Evolutionary conservation across 2,888 invertebrate species (phyloP), one percentile per base, ranked within the genome.

Genomic region (Lepidocyrtoides sp.): DNA sequence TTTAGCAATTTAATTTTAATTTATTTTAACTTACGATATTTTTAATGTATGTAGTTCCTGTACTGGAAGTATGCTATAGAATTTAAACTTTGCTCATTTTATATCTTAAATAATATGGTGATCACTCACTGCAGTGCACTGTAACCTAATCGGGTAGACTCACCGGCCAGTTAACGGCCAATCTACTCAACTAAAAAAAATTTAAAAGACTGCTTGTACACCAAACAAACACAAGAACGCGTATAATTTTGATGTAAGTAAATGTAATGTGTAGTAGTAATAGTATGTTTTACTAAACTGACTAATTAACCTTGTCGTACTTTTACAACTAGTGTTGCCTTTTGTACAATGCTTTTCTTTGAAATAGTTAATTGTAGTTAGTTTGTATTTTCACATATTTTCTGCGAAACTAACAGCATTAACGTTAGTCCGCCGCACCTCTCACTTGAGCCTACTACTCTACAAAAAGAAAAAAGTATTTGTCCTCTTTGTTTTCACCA

Each of bases 121-220:
- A 51, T 51, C 23, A 57, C 23, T 57, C 17, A 4, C 12, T 26
- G n/a, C n/a, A n/a, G n/a, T n/a, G n/a, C n/a, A n/a, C n/a, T n/a
- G n/a, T n/a, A n/a, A n/a, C n/a, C n/a, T n/a, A n/a, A n/a, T n/a
- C 29, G 57, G 57, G 57, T 57, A 57, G 57, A 20, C 10, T 1
- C 20, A 3, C 57, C 2, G 2, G 57, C 10, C 17, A 51, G 14
- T 51, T 10, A 20, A 17, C 20, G 17, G 60, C 29, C 60, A 8
- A 8, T 63, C 60, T 57, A 29, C 60, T 29, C 29, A 63, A 26
- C 23, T 63, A 26, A 63, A 63, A 66, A 66, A 63, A 51, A 51
- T 51, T 63, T n/a, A 36, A 12, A 77, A 77, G 77, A 77, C 77
- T 77, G 77, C 51, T 51, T 69, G 12, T 51, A 29, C 48, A 77